phyloP scores from a whole-genome alignment of 2,797 vertebrate species.

The Macroramphosus scolopax region DNA sequence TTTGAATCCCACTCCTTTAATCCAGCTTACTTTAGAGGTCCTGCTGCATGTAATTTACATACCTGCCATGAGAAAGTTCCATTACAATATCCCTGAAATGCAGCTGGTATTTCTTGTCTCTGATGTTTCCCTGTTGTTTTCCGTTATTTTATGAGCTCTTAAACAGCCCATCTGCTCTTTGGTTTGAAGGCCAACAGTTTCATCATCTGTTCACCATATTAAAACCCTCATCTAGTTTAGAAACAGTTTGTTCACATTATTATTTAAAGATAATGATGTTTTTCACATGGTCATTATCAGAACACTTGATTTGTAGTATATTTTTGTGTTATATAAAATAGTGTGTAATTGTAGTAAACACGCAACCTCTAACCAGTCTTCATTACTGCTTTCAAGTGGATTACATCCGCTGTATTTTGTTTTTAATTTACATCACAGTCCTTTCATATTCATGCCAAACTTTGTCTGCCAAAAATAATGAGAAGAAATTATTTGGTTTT shows the following conservation, averaged over 20 bases:
- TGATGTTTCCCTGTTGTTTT: conserved; percentile 43
- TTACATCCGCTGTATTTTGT: background rate
- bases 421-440: background rate
- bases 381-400: too few relatives aligned
- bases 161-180: conserved; percentile 52
- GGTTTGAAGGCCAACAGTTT: conserved; percentile 32
- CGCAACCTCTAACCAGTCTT: too few relatives aligned
- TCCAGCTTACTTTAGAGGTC: conserved; percentile 18
- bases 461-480: conserved; percentile 16
- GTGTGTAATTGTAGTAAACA: too few relatives aligned
- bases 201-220: conserved; percentile 13
- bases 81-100: conserved; percentile 34
- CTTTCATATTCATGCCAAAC: too few relatives aligned
- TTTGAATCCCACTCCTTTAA: conserved; percentile 27
- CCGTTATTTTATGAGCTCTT: conserved; percentile 57
- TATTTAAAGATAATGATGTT: background rate
- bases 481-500: conserved; percentile 10
- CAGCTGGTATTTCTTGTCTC: conserved; percentile 53
- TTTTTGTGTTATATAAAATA: too few relatives aligned
- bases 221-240: conserved; percentile 6
- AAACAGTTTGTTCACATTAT: background rate
- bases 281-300: background rate
- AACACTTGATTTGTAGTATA: too few relatives aligned
- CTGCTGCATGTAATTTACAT: conserved; percentile 34
- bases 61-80: conserved; percentile 52